phyloP scores from a whole-genome alignment of 2,113 vertebrate species.

The Xiphorhynchus elegans region DNA sequence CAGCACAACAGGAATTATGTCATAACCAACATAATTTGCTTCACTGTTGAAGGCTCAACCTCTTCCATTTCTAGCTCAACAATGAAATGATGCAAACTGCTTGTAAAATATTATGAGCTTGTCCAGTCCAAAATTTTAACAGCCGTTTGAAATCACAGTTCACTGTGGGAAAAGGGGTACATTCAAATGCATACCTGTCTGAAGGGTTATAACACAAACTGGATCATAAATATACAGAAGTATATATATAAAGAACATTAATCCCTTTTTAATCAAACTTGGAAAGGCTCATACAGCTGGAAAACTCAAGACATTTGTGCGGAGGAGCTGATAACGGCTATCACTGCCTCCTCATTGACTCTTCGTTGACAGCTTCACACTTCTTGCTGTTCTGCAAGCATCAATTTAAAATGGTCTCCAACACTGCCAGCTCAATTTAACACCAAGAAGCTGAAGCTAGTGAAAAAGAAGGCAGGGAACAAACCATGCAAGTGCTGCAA shows the following conservation, averaged over 20 bases:
- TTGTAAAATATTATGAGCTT: neutral
- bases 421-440: slow-evolving; percentile 14
- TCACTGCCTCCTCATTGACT: slow-evolving; percentile 40
- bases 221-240: neutral
- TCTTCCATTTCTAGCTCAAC: neutral
- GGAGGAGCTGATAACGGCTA: slow-evolving; percentile 45
- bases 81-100: neutral
- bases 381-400: slow-evolving; percentile 5
- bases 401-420: slow-evolving; percentile 27
- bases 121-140: neutral
- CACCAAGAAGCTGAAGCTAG: neutral
- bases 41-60: neutral
- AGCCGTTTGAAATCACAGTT: neutral
- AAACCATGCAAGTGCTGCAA: neutral
- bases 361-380: slow-evolving; percentile 43
- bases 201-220: neutral
- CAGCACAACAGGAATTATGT: neutral
- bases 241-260: neutral
- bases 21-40: neutral
- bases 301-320: neutral
- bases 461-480: neutral
- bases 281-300: neutral
- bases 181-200: neutral
- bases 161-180: neutral
- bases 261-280: neutral